These are phyloP conservation scores for Hypomecis punctinalis DNA, from an alignment of 2,888 invertebrate genomes.

Conservation along the genomic window DNA sequence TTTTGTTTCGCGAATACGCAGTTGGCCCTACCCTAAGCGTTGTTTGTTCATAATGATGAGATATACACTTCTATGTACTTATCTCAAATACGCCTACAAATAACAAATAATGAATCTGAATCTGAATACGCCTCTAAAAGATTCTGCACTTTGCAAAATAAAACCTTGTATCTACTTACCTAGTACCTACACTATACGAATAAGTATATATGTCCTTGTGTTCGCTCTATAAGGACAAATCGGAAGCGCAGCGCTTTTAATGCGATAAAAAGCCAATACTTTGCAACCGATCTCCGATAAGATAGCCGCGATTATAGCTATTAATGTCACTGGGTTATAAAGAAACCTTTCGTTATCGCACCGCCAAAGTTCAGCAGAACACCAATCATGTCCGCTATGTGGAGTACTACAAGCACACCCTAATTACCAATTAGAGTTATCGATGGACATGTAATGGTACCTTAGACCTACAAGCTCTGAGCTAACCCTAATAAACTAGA, in stretches of 20 bases:
- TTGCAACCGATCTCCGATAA: conserved; percentile 8
- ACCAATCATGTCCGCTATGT: conserved; percentile 25
- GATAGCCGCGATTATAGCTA: conserved; percentile 16
- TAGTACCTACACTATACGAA: too few relatives aligned
- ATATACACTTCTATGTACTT: too few relatives aligned
- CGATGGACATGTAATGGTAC: conserved; percentile 30
- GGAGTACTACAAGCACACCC: conserved; percentile 26
- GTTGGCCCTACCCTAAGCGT: too few relatives aligned
- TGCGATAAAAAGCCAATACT: conserved; percentile 9
- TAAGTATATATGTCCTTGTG: too few relatives aligned
- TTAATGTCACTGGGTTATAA: conserved; percentile 5
- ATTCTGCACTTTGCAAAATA: too few relatives aligned
- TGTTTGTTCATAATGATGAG: too few relatives aligned
- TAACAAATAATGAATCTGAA: too few relatives aligned
- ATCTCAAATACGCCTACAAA: too few relatives aligned
- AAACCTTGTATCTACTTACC: too few relatives aligned
- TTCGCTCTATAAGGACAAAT: not conserved
- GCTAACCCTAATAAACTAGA: conserved; percentile 17
- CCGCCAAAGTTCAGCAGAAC: conserved; percentile 19
- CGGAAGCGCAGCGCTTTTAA: conserved; percentile 5
- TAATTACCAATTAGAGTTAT: conserved; percentile 49
- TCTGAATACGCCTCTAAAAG: too few relatives aligned
- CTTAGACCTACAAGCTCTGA: conserved; percentile 17
- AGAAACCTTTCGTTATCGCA: conserved; percentile 32
- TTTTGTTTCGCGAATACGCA: too few relatives aligned